Conservation (phyloP, 2,113 vertebrate species). For the Albula goreensis region DNA sequence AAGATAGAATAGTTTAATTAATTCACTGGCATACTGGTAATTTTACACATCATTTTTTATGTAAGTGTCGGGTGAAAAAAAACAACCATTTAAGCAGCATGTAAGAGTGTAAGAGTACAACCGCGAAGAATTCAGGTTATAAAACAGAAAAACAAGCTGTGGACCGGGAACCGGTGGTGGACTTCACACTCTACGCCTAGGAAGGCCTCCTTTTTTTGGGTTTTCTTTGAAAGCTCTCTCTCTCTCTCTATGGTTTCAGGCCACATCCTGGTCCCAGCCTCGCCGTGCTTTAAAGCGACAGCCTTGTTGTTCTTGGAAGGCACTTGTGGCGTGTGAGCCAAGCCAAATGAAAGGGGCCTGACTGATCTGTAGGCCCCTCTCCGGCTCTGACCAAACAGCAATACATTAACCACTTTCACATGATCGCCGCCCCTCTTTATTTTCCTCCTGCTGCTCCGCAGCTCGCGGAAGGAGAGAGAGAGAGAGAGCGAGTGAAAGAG, state of each 20-base stretch:
- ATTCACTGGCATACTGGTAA: background rate
- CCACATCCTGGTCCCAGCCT: background rate
- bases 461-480: background rate
- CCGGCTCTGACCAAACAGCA: background rate
- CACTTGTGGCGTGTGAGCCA: background rate
- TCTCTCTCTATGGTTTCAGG: background rate
- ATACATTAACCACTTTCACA: constrained; percentile 1
- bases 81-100: background rate
- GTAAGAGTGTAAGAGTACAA: background rate
- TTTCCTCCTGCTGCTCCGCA: background rate
- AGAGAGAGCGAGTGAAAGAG: background rate
- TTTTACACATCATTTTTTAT: background rate
- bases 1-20: too few relatives aligned
- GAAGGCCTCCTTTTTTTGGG: background rate
- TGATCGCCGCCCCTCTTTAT: background rate
- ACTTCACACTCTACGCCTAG: background rate
- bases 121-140: background rate
- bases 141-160: background rate
- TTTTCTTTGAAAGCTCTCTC: constrained; percentile 1
- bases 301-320: background rate
- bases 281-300: background rate
- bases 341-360: constrained; percentile 5
- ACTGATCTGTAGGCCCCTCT: background rate
- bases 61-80: background rate
- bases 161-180: background rate